These are phyloP conservation scores for Philopedon plagiatum DNA, from an alignment of 2,888 invertebrate species.

Conservation along the genomic window DNA sequence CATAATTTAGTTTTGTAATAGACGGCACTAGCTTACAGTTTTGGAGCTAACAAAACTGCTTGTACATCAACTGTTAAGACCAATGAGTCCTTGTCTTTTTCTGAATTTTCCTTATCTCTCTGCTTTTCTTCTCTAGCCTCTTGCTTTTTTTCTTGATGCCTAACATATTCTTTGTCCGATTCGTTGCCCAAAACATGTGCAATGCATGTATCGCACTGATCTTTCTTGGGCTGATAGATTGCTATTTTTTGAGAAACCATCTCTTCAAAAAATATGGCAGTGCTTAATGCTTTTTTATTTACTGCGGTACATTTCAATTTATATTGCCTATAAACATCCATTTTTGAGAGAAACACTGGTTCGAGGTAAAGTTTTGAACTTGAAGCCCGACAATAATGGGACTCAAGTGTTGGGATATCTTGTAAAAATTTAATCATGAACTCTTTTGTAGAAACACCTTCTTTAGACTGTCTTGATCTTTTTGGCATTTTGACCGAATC, in stretches of 20 bases:
- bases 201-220: too few relatives aligned
- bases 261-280: too few relatives aligned
- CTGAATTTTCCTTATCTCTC: conserved; percentile 26
- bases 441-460: too few relatives aligned
- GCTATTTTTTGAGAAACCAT: too few relatives aligned
- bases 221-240: too few relatives aligned
- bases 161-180: not conserved
- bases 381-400: not conserved
- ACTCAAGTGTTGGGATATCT: not conserved
- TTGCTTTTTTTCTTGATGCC: too few relatives aligned
- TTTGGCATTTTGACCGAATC: not conserved
- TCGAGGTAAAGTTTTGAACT: not conserved
- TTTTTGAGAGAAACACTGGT: not conserved
- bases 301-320: not conserved
- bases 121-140: not conserved
- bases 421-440: not conserved
- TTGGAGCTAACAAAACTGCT: not conserved
- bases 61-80: not conserved
- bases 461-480: not conserved
- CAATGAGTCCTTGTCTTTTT: not conserved
- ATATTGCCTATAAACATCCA: not conserved
- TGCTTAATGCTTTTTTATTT: not conserved
- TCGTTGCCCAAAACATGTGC: not conserved
- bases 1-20: conserved; percentile 6
- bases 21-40: not conserved